Evolutionary conservation across 2,113 vertebrate species (phyloP).

Genomic region (zebrafish (Danio rerio)): DNA sequence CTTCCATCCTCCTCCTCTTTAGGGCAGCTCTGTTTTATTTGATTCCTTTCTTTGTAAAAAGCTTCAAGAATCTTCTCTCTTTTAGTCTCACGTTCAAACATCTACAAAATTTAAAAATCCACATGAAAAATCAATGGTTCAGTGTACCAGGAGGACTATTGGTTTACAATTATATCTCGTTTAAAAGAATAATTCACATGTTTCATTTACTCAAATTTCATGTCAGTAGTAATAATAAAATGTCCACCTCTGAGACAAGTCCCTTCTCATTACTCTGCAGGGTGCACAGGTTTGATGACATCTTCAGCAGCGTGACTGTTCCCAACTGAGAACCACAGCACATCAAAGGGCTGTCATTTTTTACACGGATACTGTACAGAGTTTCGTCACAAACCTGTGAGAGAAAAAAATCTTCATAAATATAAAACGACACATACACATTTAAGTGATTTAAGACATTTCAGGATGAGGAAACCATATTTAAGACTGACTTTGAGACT

Average conservation of each 20-base stretch:
- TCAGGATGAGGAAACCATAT: not conserved
- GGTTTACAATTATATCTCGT: not conserved
- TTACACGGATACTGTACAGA: conserved; percentile 84
- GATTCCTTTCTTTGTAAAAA: conserved; percentile 77
- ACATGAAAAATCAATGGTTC: not conserved
- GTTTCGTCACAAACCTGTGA: conserved; percentile 87
- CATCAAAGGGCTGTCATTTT: conserved; percentile 83
- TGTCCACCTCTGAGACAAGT: conserved; percentile 75
- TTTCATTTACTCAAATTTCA: not conserved
- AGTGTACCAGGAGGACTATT: not conserved
- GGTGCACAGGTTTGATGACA: conserved; percentile 82
- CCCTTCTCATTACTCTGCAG: conserved; percentile 89
- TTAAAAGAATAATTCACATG: not conserved
- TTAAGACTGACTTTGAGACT: conserved; percentile 81
- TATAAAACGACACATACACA: not conserved
- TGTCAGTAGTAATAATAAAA: not conserved
- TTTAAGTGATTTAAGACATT: not conserved
- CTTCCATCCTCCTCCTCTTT: conserved; percentile 54
- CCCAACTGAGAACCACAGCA: conserved; percentile 86
- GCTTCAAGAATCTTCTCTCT: conserved; percentile 86
- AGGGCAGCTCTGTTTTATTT: conserved; percentile 73
- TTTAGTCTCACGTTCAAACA: conserved; percentile 85
- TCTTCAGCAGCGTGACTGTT: conserved; percentile 80
- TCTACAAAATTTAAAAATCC: conserved; percentile 65
- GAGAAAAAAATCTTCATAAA: conserved; percentile 25